Base-by-base conservation (phyloP, 2,113 vertebrate genomes). In the Oncorhynchus keta region DNA sequence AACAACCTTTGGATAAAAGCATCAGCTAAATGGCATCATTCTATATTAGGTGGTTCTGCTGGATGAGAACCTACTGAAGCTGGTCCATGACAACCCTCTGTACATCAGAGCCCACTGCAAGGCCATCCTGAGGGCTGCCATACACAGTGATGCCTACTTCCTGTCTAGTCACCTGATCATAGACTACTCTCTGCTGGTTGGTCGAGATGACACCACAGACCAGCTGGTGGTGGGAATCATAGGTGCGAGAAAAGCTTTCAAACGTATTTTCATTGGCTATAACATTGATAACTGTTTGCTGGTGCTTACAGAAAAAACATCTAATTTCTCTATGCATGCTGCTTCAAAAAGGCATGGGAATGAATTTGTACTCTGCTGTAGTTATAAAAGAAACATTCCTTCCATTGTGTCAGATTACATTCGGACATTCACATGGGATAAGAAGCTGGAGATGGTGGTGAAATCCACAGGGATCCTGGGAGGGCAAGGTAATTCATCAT, bases 381-480 rank as follows among this genome's bases (percentile, higher is more conserved):
- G 18, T 70, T 11, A 14, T 13, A 16, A 24, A 22, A 24, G 11
- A 13, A 20, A 26, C 13, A 7, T 32, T 24, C 51, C 16, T 20
- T 0, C 71, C 72, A 57, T 0, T 45, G 55, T 24, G 39, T 79
- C 85, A 99, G 97, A 99, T 93, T 99, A 99, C 70, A 99, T 99
- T 88, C 92, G 98, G 80, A 99, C 97, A 0, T 99, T 99, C 80
- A 99, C 98, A 0, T 99, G 98, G 98, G 98, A 99, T 89, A 99
- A 99, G 93, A 99, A 95, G 67, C 95, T 99, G 90, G 98, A 99
- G 84, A 99, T 99, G 98, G 98, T 99, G 49, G 97, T 99, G 28
- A 99, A 99, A 81, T 99, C 97, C 85, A 98, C 98, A 69, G 98
- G 98, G 77, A 99, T 99, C 85, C 92, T 99, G 76, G 98, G 98